A percentile compares a stretch with the other conserved stretches of the same genome.
These are phyloP conservation scores for Syngnathus typhle DNA, from an alignment of 2,113 vertebrate genomes.

Conservation along the genomic window DNA sequence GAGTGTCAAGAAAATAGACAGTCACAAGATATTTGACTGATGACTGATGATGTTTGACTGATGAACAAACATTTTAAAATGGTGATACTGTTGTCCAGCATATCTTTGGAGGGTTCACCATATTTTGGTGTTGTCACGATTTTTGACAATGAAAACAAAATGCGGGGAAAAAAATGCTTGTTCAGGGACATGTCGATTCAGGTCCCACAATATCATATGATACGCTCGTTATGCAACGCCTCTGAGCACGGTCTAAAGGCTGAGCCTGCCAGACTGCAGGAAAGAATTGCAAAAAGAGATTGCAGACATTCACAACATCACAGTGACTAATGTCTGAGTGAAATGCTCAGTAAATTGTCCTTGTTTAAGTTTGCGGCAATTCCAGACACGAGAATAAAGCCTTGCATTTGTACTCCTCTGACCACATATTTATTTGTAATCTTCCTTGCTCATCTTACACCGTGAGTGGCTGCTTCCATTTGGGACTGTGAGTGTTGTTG, in stretches of 20 bases:
- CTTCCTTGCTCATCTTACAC: constrained; percentile 76
- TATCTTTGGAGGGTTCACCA: too few species aligned
- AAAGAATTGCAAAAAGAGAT: constrained; percentile 9
- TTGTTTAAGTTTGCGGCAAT: neutral
- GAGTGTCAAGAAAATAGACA: too few species aligned
- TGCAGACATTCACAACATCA: constrained; percentile 13
- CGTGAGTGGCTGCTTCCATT: constrained; percentile 97
- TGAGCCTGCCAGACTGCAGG: neutral
- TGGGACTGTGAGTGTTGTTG: constrained; percentile 94
- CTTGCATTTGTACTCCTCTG: neutral
- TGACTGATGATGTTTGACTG: too few species aligned
- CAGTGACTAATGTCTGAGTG: neutral
- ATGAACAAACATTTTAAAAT: too few species aligned
- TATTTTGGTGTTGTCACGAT: too few species aligned
- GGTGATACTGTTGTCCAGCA: too few species aligned
- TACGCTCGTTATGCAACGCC: neutral
- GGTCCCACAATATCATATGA: neutral
- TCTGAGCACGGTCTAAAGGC: neutral
- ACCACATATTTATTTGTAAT: neutral
- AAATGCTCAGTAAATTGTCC: constrained; percentile 4
- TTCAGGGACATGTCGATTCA: neutral
- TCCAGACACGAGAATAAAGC: neutral
- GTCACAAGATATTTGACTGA: too few species aligned
- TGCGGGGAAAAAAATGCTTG: too few species aligned
- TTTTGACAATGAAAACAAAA: too few species aligned